These are phyloP conservation scores for Tapera naevia DNA, from an alignment of 2,797 vertebrate species.

Conservation along the genomic window DNA sequence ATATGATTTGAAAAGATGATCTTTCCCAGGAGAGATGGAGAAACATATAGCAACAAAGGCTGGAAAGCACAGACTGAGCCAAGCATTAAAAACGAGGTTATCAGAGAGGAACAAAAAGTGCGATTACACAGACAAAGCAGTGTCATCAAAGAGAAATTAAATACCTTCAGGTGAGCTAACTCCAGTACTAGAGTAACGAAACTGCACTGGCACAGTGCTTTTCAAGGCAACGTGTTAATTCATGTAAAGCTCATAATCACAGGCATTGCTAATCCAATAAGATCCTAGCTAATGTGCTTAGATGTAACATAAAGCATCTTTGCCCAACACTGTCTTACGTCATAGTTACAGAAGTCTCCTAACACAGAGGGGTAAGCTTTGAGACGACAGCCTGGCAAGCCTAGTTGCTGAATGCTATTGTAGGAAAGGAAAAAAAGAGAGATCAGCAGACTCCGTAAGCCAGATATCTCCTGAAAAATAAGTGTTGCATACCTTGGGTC, in stretches of 20 bases:
- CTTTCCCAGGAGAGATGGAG: background rate
- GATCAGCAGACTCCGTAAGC: background rate
- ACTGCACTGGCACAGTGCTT: background rate
- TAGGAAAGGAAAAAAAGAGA: background rate
- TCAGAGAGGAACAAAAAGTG: background rate
- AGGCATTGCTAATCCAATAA: background rate
- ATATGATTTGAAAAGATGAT: background rate
- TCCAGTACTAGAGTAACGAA: background rate
- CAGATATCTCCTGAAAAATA: background rate
- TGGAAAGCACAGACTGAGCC: background rate
- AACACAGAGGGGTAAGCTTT: background rate
- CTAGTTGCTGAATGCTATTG: background rate
- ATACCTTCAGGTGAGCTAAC: background rate
- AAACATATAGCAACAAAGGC: background rate
- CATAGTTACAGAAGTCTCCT: background rate
- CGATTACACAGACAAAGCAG: background rate
- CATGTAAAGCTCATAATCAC: fast-evolving
- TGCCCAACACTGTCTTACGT: too few relatives aligned
- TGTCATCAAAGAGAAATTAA: background rate
- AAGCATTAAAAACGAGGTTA: background rate
- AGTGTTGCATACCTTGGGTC: background rate
- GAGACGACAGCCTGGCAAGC: background rate
- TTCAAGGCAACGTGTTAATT: background rate
- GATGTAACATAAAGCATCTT: background rate
- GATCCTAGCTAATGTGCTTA: background rate